These are phyloP conservation scores for Chrysomela aeneicollis DNA, from an alignment of 2,888 invertebrate species.

Conservation along the genomic window DNA sequence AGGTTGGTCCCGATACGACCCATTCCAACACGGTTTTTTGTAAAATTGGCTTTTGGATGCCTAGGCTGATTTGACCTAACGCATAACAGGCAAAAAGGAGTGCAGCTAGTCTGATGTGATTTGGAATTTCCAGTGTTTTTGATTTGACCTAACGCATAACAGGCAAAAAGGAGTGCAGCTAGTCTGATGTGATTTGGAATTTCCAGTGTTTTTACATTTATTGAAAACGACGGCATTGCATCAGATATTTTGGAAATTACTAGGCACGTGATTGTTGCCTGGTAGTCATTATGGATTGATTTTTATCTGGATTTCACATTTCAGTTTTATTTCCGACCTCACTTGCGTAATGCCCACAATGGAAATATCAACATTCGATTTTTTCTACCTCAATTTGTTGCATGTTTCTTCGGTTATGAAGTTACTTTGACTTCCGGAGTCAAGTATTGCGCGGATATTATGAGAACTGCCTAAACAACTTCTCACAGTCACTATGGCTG, in stretches of 20 bases:
- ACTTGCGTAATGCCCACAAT: conserved; percentile 9
- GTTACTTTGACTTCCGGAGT: conserved; percentile 9
- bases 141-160: conserved; percentile 12
- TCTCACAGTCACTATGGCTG: conserved; percentile 1
- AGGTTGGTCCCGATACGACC: conserved; percentile 1
- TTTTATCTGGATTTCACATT: background rate
- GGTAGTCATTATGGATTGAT: conserved; percentile 7
- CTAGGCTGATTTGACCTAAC: conserved; percentile 2
- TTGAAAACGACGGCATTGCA: background rate
- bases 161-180: no score
- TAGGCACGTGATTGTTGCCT: background rate
- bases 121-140: conserved; percentile 9
- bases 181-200: conserved; percentile 14
- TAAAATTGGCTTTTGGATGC: conserved; percentile 1
- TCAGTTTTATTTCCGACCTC: background rate
- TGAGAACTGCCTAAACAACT: background rate
- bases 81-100: conserved; percentile 11
- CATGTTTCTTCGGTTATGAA: background rate
- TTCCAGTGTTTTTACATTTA: background rate
- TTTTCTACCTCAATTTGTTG: background rate
- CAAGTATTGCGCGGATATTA: background rate
- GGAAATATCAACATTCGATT: background rate
- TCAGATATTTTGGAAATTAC: conserved; percentile 16
- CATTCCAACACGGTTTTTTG: conserved; percentile 18
- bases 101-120: conserved; percentile 12